Percentiles rank a stretch among this genome's conserved stretches.
These are phyloP conservation scores for Dicrostonyx torquatus DNA, from an alignment of 2,797 vertebrate species.

Conservation along the genomic window DNA sequence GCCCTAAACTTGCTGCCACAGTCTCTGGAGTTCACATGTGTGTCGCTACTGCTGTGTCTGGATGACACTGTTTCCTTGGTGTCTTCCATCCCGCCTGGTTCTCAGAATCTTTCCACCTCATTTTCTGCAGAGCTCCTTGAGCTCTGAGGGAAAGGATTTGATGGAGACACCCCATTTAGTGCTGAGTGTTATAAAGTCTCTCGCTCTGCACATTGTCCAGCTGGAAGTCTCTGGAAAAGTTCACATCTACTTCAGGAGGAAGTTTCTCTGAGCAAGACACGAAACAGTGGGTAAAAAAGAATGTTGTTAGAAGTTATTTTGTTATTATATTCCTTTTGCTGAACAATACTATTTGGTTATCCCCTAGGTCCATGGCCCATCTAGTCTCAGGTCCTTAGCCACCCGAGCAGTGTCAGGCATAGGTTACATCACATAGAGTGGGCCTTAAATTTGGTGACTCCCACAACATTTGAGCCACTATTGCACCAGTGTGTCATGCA, in stretches of 20 bases:
- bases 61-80: not conserved
- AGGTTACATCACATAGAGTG: not conserved
- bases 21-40: not conserved
- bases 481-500: no score
- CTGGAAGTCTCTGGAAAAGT: not conserved
- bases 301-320: not conserved
- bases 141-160: not conserved
- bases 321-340: no score
- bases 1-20: no score
- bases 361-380: not conserved
- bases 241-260: not conserved
- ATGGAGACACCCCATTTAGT: not conserved
- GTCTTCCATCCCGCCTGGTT: not conserved
- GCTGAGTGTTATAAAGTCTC: not conserved
- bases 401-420: not conserved
- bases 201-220: not conserved
- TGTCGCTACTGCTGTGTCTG: not conserved
- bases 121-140: not conserved
- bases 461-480: not conserved
- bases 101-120: not conserved
- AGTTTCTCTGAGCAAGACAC: not conserved
- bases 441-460: not conserved
- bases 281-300: not conserved
- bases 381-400: not conserved
- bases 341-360: not conserved